Conservation (phyloP, 2,888 invertebrate species). For the Cataglyphis livida region DNA sequence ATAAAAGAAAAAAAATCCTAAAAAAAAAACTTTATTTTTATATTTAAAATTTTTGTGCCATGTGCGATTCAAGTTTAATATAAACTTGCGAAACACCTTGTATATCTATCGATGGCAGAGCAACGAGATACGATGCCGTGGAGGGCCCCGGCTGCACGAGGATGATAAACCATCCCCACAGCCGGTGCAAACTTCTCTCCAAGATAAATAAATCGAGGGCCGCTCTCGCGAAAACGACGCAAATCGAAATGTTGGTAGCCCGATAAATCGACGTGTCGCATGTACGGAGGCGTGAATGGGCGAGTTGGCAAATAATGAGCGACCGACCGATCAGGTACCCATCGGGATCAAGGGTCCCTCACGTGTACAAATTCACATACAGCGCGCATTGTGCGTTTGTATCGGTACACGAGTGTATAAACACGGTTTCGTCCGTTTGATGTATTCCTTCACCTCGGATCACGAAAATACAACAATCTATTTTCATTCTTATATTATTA, state of each 20-base stretch:
- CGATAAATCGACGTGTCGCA: constrained; percentile 50
- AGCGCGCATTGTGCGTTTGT: background rate
- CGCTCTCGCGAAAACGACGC: constrained; percentile 46
- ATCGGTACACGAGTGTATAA: background rate
- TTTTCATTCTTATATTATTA: background rate
- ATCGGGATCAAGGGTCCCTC: constrained; percentile 27
- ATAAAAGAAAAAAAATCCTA: background rate
- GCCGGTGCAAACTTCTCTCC: constrained; percentile 58
- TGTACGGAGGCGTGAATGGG: constrained; percentile 49
- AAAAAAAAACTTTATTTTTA: background rate
- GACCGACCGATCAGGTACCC: background rate
- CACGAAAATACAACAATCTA: background rate
- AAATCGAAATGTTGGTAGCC: constrained; percentile 49
- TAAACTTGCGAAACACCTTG: constrained; percentile 18
- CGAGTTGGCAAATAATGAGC: constrained; percentile 55
- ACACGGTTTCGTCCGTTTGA: constrained; percentile 1
- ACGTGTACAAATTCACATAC: constrained; percentile 39
- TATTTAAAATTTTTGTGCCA: background rate
- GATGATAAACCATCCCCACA: constrained; percentile 69
- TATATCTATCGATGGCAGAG: constrained; percentile 17
- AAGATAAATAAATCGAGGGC: constrained; percentile 70
- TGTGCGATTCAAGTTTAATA: background rate
- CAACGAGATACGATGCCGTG: constrained; percentile 23
- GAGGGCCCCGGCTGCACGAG: constrained; percentile 76
- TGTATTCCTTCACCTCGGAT: background rate